A percentile compares a stretch with the other conserved stretches of the same genome.
Evolutionary conservation across 2,888 invertebrate species (phyloP).

Genomic region (Troilus luridus): DNA sequence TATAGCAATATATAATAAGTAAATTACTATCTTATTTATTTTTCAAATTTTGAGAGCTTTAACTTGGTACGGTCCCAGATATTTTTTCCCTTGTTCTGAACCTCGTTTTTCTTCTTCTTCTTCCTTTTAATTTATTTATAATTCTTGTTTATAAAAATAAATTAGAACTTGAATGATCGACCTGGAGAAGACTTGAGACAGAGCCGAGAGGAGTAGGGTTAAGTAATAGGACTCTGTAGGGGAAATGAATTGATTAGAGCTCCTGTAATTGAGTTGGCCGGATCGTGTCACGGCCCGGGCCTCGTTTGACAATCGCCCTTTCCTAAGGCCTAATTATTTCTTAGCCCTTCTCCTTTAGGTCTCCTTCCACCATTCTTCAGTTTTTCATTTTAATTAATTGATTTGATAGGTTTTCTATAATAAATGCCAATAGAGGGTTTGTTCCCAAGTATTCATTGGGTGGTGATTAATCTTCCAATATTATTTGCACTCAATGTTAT

Average conservation of each 20-base stretch:
- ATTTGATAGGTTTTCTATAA: not conserved
- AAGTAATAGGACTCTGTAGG: conserved; percentile 39
- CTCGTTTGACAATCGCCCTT: conserved; percentile 27
- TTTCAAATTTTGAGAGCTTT: no score
- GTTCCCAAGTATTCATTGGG: not conserved
- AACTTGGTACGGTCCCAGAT: no score
- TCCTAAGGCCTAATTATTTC: conserved; percentile 30
- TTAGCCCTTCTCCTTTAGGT: not conserved
- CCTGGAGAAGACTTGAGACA: not conserved
- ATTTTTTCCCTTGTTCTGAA: no score
- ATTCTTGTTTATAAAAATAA: not conserved
- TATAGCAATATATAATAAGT: no score
- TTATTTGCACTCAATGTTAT: not conserved
- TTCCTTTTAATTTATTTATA: no score
- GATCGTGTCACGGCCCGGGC: conserved; percentile 48
- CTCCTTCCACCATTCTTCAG: not conserved
- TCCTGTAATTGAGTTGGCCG: conserved; percentile 55
- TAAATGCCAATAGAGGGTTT: not conserved
- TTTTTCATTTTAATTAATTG: conserved; percentile 24
- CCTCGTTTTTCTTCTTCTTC: not conserved
- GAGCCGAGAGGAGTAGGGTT: not conserved
- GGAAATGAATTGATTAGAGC: conserved; percentile 55
- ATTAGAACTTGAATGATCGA: not conserved
- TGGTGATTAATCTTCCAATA: not conserved
- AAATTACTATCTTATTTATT: no score